Percentiles rank a stretch among this genome's conserved stretches.
Conservation (phyloP, 64 coral and sea anemone species). For the Pocillopora damicornis region DNA sequence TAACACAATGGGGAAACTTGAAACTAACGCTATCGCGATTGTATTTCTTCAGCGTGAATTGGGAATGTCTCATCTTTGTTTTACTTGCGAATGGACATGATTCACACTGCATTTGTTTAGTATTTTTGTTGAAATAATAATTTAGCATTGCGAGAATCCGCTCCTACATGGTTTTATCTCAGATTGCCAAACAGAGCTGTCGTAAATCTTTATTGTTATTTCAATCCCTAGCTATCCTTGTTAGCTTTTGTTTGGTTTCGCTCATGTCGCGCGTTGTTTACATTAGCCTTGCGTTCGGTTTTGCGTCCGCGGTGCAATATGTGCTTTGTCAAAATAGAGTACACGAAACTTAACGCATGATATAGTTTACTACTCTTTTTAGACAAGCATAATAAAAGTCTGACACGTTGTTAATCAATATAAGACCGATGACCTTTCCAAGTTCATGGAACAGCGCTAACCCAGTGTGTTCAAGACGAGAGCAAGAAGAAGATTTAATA, state of each 20-base stretch:
- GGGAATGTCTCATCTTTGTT: background rate
- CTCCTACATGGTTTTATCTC: background rate
- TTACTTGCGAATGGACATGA: background rate
- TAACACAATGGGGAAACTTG: background rate
- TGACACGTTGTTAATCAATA: background rate
- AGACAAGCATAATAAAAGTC: background rate
- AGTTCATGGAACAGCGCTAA: background rate
- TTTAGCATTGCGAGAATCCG: background rate
- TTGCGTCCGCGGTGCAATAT: background rate
- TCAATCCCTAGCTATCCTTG: background rate
- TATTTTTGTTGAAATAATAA: background rate
- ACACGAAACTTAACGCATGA: background rate
- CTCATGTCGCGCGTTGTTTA: constrained; percentile 27
- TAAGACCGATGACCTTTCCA: background rate
- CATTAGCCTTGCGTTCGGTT: background rate
- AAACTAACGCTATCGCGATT: background rate
- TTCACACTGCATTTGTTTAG: constrained; percentile 4
- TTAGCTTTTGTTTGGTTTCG: background rate
- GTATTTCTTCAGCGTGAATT: background rate
- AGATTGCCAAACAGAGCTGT: background rate
- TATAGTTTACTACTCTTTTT: constrained; percentile 17
- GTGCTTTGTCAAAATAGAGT: background rate
- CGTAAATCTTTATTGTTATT: background rate
- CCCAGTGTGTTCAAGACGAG: background rate
- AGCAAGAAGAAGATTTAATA: background rate